These are phyloP conservation scores for Nettapus auritus DNA, from an alignment of 2,113 vertebrate genomes.

Conservation along the genomic window DNA sequence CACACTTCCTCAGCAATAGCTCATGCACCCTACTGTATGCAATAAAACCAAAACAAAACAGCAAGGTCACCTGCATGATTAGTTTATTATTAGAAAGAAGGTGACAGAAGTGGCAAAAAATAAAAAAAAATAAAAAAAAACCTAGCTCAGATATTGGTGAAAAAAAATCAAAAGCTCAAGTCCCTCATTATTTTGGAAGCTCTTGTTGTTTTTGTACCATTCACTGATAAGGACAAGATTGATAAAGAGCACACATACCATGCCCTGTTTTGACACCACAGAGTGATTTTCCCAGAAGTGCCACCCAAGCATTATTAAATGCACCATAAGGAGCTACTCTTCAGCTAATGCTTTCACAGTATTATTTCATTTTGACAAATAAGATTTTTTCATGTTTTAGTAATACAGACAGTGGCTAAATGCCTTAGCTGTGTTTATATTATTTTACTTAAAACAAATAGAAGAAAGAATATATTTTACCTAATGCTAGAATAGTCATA, in stretches of 20 bases:
- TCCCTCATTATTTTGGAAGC: background rate
- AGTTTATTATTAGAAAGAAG: conserved; percentile 2
- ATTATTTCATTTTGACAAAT: background rate
- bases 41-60: background rate
- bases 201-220: background rate
- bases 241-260: background rate
- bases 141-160: background rate
- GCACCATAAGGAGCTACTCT: background rate
- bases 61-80: conserved; percentile 52
- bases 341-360: background rate
- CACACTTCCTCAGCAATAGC: conserved; percentile 10
- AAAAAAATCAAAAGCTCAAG: conserved; percentile 12
- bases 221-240: conserved; percentile 21
- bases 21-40: background rate
- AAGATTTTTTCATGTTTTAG: background rate
- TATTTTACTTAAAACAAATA: background rate
- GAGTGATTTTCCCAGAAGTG: background rate
- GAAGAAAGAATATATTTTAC: background rate
- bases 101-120: conserved; percentile 19
- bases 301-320: background rate
- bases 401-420: background rate
- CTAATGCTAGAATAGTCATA: background rate
- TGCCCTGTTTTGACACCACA: background rate
- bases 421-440: background rate
- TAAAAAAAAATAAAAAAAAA: background rate